These are phyloP conservation scores for Tachystola acroxantha DNA, from an alignment of 2,888 invertebrate species.

Conservation along the genomic window DNA sequence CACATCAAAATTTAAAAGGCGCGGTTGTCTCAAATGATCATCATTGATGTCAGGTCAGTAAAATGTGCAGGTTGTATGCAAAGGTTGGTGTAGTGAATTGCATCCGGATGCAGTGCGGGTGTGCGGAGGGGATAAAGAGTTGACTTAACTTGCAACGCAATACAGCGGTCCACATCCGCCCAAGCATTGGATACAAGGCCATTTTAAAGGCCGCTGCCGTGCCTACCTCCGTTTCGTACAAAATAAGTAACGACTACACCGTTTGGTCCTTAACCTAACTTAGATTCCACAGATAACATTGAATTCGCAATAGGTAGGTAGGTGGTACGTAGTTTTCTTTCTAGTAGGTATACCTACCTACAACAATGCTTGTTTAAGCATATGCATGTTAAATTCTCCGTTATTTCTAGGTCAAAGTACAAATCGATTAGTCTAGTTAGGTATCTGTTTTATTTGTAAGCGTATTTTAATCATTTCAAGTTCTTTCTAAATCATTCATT, in stretches of 20 bases:
- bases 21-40: no score
- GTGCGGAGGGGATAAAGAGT: constrained; percentile 15
- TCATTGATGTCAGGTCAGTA: no score
- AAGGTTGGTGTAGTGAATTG: no score
- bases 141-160: constrained; percentile 16
- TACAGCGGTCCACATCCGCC: constrained; percentile 35
- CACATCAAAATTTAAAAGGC: no score
- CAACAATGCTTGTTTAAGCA: no score
- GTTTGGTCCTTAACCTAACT: not conserved
- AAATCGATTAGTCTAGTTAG: constrained; percentile 3
- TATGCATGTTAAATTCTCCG: not conserved
- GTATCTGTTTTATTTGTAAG: not conserved
- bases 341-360: no score
- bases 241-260: not conserved
- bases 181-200: constrained; percentile 35
- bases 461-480: no score
- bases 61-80: no score
- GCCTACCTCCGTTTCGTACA: constrained; percentile 17
- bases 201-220: constrained; percentile 12
- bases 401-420: constrained; percentile 2
- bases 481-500: no score
- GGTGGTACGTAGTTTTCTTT: not conserved
- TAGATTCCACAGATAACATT: not conserved
- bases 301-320: no score
- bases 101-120: constrained; percentile 15